phyloP scores from a whole-genome alignment of 2,888 invertebrate species.

The Amorpha juglandis region DNA sequence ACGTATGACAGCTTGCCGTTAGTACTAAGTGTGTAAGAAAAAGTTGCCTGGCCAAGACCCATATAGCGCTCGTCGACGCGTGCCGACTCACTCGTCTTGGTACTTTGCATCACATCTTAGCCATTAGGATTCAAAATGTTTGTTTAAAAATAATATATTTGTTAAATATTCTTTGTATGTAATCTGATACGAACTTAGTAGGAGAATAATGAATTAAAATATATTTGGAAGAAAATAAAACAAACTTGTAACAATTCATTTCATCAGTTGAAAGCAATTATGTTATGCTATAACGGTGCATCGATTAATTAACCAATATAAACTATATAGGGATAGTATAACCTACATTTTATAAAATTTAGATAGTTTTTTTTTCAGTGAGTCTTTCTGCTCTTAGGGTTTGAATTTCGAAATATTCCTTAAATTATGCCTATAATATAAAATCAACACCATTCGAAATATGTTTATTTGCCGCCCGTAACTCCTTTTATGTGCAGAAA shows the following conservation, averaged over 20 bases:
- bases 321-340: not conserved
- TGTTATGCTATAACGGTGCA: not conserved
- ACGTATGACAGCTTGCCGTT: conserved; percentile 70
- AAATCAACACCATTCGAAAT: too few species aligned
- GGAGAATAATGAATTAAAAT: not conserved
- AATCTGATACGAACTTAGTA: not conserved
- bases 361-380: too few species aligned
- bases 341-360: not conserved
- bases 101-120: conserved; percentile 52
- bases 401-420: too few species aligned
- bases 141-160: not conserved
- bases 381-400: too few species aligned
- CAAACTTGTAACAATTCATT: not conserved
- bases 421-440: too few species aligned
- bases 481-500: too few species aligned
- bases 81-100: conserved; percentile 63
- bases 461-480: too few species aligned
- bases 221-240: not conserved
- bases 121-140: not conserved
- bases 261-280: not conserved
- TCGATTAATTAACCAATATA: not conserved
- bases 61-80: conserved; percentile 68
- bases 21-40: conserved; percentile 76
- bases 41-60: conserved; percentile 84
- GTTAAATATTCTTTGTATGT: not conserved